phyloP scores from a whole-genome alignment of 2,888 invertebrate species.

The Synergus gifuensis region DNA sequence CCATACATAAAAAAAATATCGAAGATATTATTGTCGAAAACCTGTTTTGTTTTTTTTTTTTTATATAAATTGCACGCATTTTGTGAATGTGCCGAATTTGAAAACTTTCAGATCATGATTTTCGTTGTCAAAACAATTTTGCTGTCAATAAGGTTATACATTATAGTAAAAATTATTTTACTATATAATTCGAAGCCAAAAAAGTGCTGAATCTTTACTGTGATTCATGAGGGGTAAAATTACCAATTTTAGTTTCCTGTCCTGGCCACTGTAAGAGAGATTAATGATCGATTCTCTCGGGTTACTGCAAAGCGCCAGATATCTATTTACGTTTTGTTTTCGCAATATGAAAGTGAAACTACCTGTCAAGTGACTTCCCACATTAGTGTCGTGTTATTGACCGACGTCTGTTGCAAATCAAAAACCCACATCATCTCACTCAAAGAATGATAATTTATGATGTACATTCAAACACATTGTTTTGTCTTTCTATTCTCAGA shows the following conservation, averaged over 20 bases:
- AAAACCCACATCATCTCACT: constrained; percentile 23
- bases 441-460: not conserved
- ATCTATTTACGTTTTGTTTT: constrained; percentile 34
- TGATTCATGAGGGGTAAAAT: constrained; percentile 23
- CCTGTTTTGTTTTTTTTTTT: too few species aligned
- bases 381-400: constrained; percentile 13
- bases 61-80: too few species aligned
- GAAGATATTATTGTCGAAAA: too few species aligned
- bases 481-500: too few species aligned
- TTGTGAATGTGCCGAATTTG: too few species aligned
- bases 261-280: constrained; percentile 21
- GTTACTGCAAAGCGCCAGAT: constrained; percentile 19
- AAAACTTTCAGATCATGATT: too few species aligned
- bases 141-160: too few species aligned
- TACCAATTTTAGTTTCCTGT: constrained; percentile 23
- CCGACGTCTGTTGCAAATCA: constrained; percentile 22
- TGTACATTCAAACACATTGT: not conserved
- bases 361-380: constrained; percentile 31
- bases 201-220: not conserved
- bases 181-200: not conserved
- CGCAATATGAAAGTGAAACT: constrained; percentile 33
- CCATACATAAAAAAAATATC: too few species aligned
- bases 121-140: too few species aligned
- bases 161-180: too few species aligned
- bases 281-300: constrained; percentile 37